phyloP scores from a whole-genome alignment of 2,888 invertebrate species.

The Spilosoma lubricipeda region DNA sequence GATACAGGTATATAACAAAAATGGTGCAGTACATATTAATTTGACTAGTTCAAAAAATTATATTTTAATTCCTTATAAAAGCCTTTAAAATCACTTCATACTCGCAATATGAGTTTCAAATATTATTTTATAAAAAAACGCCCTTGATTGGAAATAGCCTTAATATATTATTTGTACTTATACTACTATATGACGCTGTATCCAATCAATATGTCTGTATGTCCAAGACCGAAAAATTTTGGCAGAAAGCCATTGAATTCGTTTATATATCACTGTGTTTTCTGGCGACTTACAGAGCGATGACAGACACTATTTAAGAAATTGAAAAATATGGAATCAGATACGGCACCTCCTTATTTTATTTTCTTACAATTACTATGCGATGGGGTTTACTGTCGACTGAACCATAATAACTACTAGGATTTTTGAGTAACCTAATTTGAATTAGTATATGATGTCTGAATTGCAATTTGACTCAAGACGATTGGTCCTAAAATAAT shows the following conservation, averaged over 20 bases:
- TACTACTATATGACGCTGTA: constrained; percentile 25
- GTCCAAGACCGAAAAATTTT: constrained; percentile 63
- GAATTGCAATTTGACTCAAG: too few species aligned
- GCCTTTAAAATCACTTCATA: not conserved
- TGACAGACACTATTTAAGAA: constrained; percentile 59
- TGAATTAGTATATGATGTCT: too few species aligned
- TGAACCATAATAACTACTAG: not conserved
- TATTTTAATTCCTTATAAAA: too few species aligned
- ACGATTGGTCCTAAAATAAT: too few species aligned
- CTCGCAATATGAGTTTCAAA: too few species aligned
- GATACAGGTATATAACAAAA: not conserved
- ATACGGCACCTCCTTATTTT: not conserved
- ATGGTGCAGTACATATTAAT: not conserved
- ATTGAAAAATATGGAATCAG: constrained; percentile 44
- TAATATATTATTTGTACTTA: not conserved
- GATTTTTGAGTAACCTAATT: not conserved
- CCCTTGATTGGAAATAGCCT: not conserved
- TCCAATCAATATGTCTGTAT: constrained; percentile 51
- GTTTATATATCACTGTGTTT: constrained; percentile 82
- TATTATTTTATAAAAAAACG: not conserved
- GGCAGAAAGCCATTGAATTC: constrained; percentile 76
- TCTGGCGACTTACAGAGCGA: constrained; percentile 62
- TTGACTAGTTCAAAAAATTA: not conserved
- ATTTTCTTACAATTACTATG: not conserved
- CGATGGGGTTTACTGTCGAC: not conserved